phyloP scores from a whole-genome alignment of 2,888 invertebrate species.

The Amphipoea lucens region DNA sequence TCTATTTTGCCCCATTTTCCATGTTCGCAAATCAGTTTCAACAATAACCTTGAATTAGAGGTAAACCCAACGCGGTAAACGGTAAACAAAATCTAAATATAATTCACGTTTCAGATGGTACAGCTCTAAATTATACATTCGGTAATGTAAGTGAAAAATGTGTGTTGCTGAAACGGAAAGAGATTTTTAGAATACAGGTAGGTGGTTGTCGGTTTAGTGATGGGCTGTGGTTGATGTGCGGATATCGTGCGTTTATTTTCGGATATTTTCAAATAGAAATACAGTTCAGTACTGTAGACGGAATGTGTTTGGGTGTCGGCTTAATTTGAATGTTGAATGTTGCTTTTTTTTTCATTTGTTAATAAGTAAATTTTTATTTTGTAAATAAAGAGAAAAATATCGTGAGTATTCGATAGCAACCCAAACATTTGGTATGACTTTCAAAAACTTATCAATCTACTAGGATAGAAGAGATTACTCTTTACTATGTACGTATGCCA shows the following conservation, averaged over 20 bases:
- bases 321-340: no score
- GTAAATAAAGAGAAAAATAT: background rate
- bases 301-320: background rate
- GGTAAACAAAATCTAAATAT: conserved; percentile 63
- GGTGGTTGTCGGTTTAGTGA: conserved; percentile 30
- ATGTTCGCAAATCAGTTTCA: conserved; percentile 30
- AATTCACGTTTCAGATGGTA: conserved; percentile 34
- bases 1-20: conserved; percentile 19
- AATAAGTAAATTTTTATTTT: no score
- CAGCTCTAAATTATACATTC: conserved; percentile 49
- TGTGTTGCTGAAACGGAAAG: conserved; percentile 39
- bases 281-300: background rate
- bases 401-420: background rate
- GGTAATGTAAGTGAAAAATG: conserved; percentile 50
- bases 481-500: no score
- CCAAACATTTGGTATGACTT: background rate
- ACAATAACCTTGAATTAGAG: conserved; percentile 52
- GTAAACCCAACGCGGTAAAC: conserved; percentile 29
- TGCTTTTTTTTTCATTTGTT: no score
- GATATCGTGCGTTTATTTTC: background rate
- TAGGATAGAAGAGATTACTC: background rate
- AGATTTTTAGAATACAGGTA: conserved; percentile 25
- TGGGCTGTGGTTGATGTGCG: conserved; percentile 11
- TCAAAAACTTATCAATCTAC: background rate
- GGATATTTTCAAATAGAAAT: background rate